Percentiles rank a stretch among this genome's conserved stretches.
Conservation (phyloP, 2,113 vertebrate genomes). For the Alces alces region DNA sequence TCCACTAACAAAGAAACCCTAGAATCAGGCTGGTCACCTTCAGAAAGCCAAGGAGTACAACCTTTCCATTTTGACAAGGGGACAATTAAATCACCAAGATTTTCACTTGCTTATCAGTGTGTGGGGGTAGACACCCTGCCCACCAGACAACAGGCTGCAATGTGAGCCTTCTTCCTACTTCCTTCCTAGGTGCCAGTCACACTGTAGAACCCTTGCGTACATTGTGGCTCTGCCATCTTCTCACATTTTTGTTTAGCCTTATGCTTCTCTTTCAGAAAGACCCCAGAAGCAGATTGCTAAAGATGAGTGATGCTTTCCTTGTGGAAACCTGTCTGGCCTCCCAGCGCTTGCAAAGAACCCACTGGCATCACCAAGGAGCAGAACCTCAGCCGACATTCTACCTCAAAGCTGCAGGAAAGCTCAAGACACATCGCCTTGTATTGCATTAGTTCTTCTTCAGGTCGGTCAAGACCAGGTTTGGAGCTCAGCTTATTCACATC, state of each 20-base stretch:
- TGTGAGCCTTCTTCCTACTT: too few species aligned
- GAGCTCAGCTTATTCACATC: conserved; percentile 84
- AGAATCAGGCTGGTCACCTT: background rate
- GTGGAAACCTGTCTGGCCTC: background rate
- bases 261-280: background rate
- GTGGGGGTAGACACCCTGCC: background rate
- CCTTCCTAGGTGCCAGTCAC: background rate
- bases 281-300: background rate
- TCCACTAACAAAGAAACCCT: background rate
- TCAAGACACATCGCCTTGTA: conserved; percentile 87
- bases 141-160: background rate
- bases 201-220: rapidly evolving
- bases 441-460: conserved; percentile 84
- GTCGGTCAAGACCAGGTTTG: conserved; percentile 80
- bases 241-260: background rate
- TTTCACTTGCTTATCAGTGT: background rate
- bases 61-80: background rate
- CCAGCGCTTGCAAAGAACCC: background rate
- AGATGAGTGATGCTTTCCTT: background rate
- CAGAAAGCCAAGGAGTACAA: background rate
- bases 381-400: conserved; percentile 28
- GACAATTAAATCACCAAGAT: background rate
- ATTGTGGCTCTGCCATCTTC: background rate
- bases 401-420: conserved; percentile 85
- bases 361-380: background rate